Evolutionary conservation across 92 coral and sea anemone genomes (phyloP), one percentile per base, ranked within the genome.

Genomic region (Phenganax subtilis): DNA sequence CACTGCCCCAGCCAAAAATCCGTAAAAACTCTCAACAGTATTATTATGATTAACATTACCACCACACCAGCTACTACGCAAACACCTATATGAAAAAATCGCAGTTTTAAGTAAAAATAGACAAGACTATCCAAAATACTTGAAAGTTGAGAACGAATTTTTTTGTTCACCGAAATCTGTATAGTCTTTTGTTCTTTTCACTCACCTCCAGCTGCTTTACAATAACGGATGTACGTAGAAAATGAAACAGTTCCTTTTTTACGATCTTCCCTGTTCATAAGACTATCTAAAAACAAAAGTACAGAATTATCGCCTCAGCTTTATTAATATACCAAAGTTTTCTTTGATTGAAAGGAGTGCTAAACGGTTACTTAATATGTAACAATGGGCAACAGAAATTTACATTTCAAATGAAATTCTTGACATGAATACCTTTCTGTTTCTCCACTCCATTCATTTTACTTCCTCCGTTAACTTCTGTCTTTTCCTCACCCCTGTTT

Each of bases 161-260:
- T 37, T 37, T 37, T 37, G 47, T 1, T 37, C 47, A 37, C 47
- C 2, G 47, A 37, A 37, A 37, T 37, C 47, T 37, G 47, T 5
- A 37, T 37, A 37, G 5, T 37, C 47, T 37, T 5, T 37, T 1
- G 47, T 37, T 37, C 47, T 37, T 37, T 16, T 20, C 47, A 17
- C 82, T 63, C 64, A 90, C 94, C 94, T 88, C 94, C 94, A 25
- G 85, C 94, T 54, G 94, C 88, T 56, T 82, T 81, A 71, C 85
- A 80, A 83, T 91, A 91, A 16, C 82, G 71, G 12, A 69, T 47
- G 84, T 91, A 91, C 5, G 96, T 91, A 15, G 89, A 80, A 10
- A 84, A 74, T 57, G 84, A 76, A 29, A 91, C 96, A 3, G 88
- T 75, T 47, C 96, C 96, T 55, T 81, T 86, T 74, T 85, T 86